These are phyloP conservation scores for Odocoileus hemionus DNA, from an alignment of 2,113 vertebrate species.

Conservation along the genomic window DNA sequence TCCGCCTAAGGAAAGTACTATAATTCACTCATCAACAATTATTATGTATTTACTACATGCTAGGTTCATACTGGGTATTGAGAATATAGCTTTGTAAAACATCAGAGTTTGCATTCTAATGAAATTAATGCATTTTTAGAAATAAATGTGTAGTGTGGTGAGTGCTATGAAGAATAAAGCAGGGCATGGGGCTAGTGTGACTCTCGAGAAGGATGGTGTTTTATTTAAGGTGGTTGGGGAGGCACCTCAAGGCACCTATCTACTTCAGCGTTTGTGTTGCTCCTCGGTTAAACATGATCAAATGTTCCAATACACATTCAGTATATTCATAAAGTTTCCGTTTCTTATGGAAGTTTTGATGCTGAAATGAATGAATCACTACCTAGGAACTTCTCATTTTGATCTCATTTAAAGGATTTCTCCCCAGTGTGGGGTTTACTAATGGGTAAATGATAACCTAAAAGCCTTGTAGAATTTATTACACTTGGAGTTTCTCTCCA, in stretches of 20 bases:
- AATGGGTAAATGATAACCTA: background rate
- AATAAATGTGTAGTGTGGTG: background rate
- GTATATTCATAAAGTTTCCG: background rate
- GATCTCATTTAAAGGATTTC: background rate
- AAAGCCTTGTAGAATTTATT: background rate
- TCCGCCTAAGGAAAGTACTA: background rate
- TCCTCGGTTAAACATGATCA: background rate
- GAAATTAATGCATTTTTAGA: background rate
- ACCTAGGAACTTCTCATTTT: background rate
- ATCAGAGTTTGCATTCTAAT: background rate
- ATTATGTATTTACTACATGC: background rate
- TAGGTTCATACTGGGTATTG: background rate
- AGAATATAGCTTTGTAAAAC: background rate
- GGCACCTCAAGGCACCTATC: background rate
- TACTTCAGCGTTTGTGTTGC: background rate
- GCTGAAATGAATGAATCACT: background rate
- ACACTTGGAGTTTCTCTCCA: background rate
- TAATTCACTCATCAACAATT: background rate
- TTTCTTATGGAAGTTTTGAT: background rate
- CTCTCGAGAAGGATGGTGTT: background rate
- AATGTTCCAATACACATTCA: background rate
- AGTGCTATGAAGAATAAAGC: background rate
- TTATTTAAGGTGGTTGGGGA: background rate
- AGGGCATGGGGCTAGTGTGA: background rate
- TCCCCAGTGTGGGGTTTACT: background rate